phyloP scores from a whole-genome alignment of 2,113 vertebrate genomes.

The Entomyzon cyanotis region DNA sequence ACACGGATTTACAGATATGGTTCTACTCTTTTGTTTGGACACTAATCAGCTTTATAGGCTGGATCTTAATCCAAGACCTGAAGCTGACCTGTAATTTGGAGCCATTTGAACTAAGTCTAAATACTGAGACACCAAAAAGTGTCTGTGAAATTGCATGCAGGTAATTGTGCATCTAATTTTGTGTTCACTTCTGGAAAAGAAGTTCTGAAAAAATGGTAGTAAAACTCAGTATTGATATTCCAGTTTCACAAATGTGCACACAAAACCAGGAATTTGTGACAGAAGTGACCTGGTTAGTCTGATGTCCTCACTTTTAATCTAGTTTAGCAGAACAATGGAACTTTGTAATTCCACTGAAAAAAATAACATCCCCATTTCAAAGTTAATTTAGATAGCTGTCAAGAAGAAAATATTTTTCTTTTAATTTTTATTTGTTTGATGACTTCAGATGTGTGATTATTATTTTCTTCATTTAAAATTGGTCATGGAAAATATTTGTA shows the following conservation, averaged over 20 bases:
- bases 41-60: not conserved
- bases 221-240: not conserved
- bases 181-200: not conserved
- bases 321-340: not conserved
- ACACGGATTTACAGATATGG: not conserved
- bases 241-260: not conserved
- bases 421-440: not conserved
- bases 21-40: slow-evolving; percentile 5
- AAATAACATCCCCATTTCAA: not conserved
- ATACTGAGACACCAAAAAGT: not conserved
- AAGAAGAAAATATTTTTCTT: not conserved
- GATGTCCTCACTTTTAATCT: too few species aligned
- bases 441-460: not conserved
- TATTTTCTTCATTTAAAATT: not conserved
- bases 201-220: not conserved
- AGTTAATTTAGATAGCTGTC: not conserved
- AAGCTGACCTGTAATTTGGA: not conserved
- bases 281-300: not conserved
- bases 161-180: not conserved
- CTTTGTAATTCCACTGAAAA: not conserved
- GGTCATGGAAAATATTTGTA: not conserved
- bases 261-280: not conserved
- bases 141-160: not conserved
- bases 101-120: not conserved
- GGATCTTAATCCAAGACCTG: not conserved